Percentiles rank a stretch among this genome's conserved stretches.
These are phyloP conservation scores for Cistogaster globosa DNA, from an alignment of 2,888 invertebrate genomes.

Conservation along the genomic window DNA sequence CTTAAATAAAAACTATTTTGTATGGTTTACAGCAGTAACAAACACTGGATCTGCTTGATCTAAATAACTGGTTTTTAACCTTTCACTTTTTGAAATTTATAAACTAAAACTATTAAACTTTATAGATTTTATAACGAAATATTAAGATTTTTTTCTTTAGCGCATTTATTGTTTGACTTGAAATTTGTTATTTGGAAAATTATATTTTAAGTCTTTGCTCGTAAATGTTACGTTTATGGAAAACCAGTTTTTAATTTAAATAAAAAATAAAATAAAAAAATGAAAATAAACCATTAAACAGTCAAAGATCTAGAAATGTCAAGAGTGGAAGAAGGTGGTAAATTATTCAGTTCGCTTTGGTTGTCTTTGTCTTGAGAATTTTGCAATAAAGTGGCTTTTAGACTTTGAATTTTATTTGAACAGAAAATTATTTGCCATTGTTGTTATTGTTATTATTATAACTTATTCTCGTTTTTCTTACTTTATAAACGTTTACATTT, in stretches of 20 bases:
- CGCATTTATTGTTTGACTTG: slow-evolving; percentile 21
- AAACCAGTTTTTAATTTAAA: slow-evolving; percentile 66
- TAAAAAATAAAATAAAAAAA: slow-evolving; percentile 28
- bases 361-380: slow-evolving; percentile 28
- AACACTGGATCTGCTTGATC: slow-evolving; percentile 47
- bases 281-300: slow-evolving; percentile 9
- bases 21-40: background rate
- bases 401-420: slow-evolving; percentile 18
- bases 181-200: slow-evolving; percentile 43
- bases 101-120: slow-evolving; percentile 17
- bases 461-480: slow-evolving; percentile 22
- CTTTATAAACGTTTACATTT: slow-evolving; percentile 47
- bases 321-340: slow-evolving; percentile 67
- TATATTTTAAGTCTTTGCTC: background rate
- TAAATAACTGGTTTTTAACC: slow-evolving; percentile 68
- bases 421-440: slow-evolving; percentile 39
- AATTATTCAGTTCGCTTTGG: slow-evolving; percentile 33
- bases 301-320: slow-evolving; percentile 65
- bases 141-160: slow-evolving; percentile 36
- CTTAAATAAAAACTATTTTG: background rate
- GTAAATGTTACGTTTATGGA: slow-evolving; percentile 49
- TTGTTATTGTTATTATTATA: background rate
- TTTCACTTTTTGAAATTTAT: slow-evolving; percentile 66
- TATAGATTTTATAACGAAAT: slow-evolving; percentile 27
- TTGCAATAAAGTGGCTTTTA: slow-evolving; percentile 31